A percentile compares a stretch with the other conserved stretches of the same genome.
phyloP scores from a whole-genome alignment of 2,888 invertebrate species.

The Trisateles emortualis region DNA sequence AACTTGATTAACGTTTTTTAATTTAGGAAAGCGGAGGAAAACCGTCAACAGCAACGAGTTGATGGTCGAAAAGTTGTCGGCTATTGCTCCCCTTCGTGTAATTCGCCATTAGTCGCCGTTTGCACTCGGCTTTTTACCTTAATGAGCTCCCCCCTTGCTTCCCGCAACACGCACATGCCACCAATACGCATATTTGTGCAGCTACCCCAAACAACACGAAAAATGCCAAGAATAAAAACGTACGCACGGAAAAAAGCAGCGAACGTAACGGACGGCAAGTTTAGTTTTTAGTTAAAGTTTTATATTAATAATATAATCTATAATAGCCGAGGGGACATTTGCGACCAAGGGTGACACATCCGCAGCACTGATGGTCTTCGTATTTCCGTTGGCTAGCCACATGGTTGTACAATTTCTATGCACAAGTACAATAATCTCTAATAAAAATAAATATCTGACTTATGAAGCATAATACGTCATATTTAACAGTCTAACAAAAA shows the following conservation, averaged over 20 bases:
- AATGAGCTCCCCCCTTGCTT: slow-evolving; percentile 81
- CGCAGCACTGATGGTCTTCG: slow-evolving; percentile 48
- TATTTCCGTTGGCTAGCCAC: slow-evolving; percentile 44
- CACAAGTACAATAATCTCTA: neutral
- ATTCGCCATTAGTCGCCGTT: slow-evolving; percentile 86
- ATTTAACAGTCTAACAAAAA: too few species aligned
- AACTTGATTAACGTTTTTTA: too few species aligned
- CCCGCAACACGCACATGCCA: slow-evolving; percentile 74
- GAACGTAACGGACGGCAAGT: slow-evolving; percentile 28
- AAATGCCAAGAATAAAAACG: slow-evolving; percentile 43
- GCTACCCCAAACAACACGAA: slow-evolving; percentile 55
- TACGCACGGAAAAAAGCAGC: slow-evolving; percentile 41
- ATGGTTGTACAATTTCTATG: neutral
- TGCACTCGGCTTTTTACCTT: slow-evolving; percentile 87
- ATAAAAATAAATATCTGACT: too few species aligned
- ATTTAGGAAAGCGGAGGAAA: neutral
- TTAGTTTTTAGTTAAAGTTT: slow-evolving; percentile 18
- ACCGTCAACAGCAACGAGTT: slow-evolving; percentile 30
- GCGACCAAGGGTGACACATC: slow-evolving; percentile 52
- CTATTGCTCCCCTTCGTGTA: slow-evolving; percentile 84
- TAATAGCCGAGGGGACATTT: slow-evolving; percentile 37
- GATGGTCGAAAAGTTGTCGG: slow-evolving; percentile 55
- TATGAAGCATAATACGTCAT: too few species aligned
- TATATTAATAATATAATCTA: slow-evolving; percentile 38
- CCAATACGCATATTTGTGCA: slow-evolving; percentile 82